Evolutionary conservation across 2,113 vertebrate species (phyloP).

Genomic region (Sinocyclocheilus anophthalmus): DNA sequence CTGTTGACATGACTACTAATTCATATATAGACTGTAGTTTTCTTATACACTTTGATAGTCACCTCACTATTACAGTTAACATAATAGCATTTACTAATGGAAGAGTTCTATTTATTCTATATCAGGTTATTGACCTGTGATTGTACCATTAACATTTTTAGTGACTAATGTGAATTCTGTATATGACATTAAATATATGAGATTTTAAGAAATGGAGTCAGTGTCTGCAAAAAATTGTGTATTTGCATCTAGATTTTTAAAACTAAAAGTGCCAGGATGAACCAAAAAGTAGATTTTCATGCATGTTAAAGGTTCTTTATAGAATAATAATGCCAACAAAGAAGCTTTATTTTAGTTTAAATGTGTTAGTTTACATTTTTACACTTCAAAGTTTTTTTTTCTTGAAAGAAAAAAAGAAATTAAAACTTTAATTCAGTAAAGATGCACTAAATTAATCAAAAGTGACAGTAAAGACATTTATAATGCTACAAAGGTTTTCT

Average conservation of each 20-base stretch:
- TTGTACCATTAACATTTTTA: constrained; percentile 34
- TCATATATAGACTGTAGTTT: constrained; percentile 4
- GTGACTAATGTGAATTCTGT: constrained; percentile 5
- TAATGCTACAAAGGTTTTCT: too few species aligned
- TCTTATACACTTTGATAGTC: constrained; percentile 35
- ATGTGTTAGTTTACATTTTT: too few species aligned
- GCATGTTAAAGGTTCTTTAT: too few species aligned
- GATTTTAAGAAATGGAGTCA: neutral
- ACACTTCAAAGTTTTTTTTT: too few species aligned
- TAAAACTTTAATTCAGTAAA: too few species aligned
- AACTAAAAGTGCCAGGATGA: neutral
- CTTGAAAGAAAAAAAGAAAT: too few species aligned
- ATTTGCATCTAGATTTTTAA: neutral
- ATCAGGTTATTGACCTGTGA: constrained; percentile 22
- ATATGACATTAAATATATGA: constrained; percentile 13
- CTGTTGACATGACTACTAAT: constrained; percentile 19
- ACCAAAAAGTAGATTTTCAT: too few species aligned
- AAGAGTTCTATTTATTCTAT: constrained; percentile 40
- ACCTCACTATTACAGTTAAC: constrained; percentile 12
- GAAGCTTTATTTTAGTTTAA: too few species aligned
- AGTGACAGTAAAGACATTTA: too few species aligned
- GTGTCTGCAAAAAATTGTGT: neutral
- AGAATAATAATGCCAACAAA: too few species aligned
- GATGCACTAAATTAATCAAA: too few species aligned
- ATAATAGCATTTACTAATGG: constrained; percentile 8